Evolutionary conservation across 2,888 invertebrate species (phyloP).

Genomic region (Unio pictorum): DNA sequence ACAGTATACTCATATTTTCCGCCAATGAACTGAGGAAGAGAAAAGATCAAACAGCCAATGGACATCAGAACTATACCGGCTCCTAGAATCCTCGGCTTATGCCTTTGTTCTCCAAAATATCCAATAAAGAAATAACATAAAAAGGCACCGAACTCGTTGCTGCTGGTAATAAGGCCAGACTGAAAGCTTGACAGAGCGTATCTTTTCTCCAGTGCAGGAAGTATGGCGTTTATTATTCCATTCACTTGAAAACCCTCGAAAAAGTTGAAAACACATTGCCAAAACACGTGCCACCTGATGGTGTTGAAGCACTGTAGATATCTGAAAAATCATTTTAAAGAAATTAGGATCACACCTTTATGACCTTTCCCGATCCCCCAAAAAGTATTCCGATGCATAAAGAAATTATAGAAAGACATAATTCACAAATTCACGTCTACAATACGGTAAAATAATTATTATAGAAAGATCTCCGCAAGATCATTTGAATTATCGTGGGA

Average conservation of each 20-base stretch:
- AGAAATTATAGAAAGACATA: too few species aligned
- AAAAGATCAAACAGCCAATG: conserved; percentile 43
- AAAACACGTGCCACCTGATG: conserved; percentile 39
- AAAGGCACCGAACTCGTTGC: conserved; percentile 48
- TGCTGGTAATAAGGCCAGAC: conserved; percentile 43
- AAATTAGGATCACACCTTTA: too few species aligned
- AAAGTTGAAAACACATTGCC: conserved; percentile 46
- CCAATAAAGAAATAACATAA: conserved; percentile 32
- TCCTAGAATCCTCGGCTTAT: conserved; percentile 48
- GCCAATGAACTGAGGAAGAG: conserved; percentile 46
- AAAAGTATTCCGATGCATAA: too few species aligned
- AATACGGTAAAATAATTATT: too few species aligned
- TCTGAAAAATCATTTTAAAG: conserved; percentile 19
- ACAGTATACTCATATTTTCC: conserved; percentile 39
- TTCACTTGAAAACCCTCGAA: conserved; percentile 49
- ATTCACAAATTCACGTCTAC: too few species aligned
- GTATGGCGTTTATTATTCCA: conserved; percentile 48
- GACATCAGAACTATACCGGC: conserved; percentile 41
- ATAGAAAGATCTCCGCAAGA: too few species aligned
- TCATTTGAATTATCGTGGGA: too few species aligned
- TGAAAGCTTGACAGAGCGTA: conserved; percentile 39
- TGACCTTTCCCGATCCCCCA: too few species aligned
- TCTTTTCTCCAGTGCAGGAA: conserved; percentile 47
- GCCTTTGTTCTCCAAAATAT: conserved; percentile 41
- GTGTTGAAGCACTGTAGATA: conserved; percentile 41